Percentiles rank a stretch among this genome's conserved stretches.
Evolutionary conservation across 2,113 vertebrate genomes (phyloP).

Genomic region (Gymnarchus niloticus): DNA sequence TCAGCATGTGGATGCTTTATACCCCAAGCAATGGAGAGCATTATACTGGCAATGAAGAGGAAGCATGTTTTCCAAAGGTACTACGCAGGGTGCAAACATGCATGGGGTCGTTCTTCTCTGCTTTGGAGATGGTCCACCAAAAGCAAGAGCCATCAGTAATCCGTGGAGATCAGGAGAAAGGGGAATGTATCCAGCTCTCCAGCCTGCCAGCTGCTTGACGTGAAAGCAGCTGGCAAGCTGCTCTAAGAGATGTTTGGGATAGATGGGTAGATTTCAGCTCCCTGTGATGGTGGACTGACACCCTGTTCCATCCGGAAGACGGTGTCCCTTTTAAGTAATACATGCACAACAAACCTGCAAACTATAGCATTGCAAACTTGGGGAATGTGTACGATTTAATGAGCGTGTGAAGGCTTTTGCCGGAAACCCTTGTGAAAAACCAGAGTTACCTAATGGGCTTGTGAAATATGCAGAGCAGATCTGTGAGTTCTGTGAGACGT

Average conservation of each 20-base stretch:
- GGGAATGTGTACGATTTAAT: neutral
- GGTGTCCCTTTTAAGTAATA: neutral
- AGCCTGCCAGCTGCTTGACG: neutral
- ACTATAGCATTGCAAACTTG: neutral
- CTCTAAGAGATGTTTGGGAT: neutral
- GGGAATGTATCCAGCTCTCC: constrained; percentile 3
- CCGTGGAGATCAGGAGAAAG: neutral
- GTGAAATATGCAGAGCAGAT: neutral
- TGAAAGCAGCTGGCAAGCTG: neutral
- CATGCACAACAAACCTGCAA: neutral
- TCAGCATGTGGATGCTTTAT: neutral
- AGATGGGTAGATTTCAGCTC: neutral
- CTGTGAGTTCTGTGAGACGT: neutral
- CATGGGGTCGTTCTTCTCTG: too few relatives aligned
- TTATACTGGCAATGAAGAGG: neutral
- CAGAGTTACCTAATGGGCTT: neutral
- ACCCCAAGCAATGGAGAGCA: neutral
- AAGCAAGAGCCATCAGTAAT: neutral
- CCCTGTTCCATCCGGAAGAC: neutral
- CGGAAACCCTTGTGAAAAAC: neutral
- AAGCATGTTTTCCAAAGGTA: neutral
- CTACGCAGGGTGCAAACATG: neutral
- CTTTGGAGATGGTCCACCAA: neutral
- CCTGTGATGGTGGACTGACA: neutral
- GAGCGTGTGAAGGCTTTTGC: neutral